A percentile compares a stretch with the other conserved stretches of the same genome.
Conservation (phyloP, 2,797 vertebrate genomes). For the Adrianichthys oophorus region DNA sequence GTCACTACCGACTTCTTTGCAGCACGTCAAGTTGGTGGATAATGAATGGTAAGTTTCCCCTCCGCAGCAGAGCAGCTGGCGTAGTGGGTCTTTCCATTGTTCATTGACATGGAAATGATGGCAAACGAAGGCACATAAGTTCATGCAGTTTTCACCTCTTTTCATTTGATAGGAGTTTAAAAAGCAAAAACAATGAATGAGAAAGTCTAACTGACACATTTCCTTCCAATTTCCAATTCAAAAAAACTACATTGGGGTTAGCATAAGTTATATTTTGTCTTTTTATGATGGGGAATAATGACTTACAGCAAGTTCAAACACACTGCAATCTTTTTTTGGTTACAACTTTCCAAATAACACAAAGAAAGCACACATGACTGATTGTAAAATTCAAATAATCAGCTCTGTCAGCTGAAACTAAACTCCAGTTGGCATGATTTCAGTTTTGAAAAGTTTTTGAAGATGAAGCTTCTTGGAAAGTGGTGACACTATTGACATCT, state of each 20-base stretch:
- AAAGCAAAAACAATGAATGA: too few species aligned
- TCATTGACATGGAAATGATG: slow-evolving; percentile 50
- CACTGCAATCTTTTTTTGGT: background rate
- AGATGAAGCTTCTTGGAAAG: background rate
- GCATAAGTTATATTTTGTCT: background rate
- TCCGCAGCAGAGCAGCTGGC: slow-evolving; percentile 42
- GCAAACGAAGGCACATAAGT: slow-evolving; percentile 49
- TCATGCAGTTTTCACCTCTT: slow-evolving; percentile 27
- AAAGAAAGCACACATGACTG: background rate
- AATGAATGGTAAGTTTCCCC: slow-evolving; percentile 15
- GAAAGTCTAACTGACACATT: too few species aligned
- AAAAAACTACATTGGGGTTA: background rate
- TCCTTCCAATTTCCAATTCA: background rate
- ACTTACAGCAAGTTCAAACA: background rate
- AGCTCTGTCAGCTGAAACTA: slow-evolving; percentile 4
- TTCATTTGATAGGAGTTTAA: background rate
- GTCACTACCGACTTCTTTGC: too few species aligned
- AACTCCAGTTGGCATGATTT: slow-evolving; percentile 5
- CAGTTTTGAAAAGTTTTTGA: background rate
- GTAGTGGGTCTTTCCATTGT: slow-evolving; percentile 24
- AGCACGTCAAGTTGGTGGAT: slow-evolving; percentile 16
- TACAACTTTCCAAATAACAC: background rate
- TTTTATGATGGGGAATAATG: background rate
- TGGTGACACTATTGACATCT: slow-evolving; percentile 28
- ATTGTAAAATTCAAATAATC: background rate